A percentile compares a stretch with the other conserved stretches of the same genome.
These are phyloP conservation scores for Pygmarrhopalites habei DNA, from an alignment of 1,140 invertebrate genomes.

Conservation along the genomic window DNA sequence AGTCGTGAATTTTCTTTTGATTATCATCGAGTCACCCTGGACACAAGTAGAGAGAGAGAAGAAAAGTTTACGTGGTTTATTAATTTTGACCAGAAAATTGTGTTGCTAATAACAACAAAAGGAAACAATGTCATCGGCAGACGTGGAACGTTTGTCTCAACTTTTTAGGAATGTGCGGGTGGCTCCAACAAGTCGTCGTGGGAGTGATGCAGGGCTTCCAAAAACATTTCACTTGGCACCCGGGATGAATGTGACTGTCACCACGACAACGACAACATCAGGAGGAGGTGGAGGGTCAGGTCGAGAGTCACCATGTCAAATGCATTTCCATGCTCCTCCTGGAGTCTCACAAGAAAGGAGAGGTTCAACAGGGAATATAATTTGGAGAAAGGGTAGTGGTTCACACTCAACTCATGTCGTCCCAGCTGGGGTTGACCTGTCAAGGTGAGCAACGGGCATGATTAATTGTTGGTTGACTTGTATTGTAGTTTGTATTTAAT, in stretches of 20 bases:
- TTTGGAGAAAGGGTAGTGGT: conserved; percentile 30
- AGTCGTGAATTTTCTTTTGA: too few species aligned
- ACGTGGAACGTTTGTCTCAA: conserved; percentile 25
- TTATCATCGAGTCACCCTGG: too few species aligned
- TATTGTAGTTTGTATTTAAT: too few species aligned
- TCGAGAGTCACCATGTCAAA: conserved; percentile 22
- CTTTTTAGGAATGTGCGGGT: conserved; percentile 29
- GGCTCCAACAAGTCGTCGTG: conserved; percentile 22
- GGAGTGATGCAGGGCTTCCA: conserved; percentile 33
- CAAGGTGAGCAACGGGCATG: too few species aligned
- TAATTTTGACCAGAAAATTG: too few species aligned
- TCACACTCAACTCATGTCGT: too few species aligned
- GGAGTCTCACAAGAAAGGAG: conserved; percentile 22
- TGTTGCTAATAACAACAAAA: too few species aligned
- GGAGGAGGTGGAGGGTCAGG: too few species aligned
- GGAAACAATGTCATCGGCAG: too few species aligned
- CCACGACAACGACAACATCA: conserved; percentile 9
- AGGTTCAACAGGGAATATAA: conserved; percentile 37
- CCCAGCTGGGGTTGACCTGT: conserved; percentile 7
- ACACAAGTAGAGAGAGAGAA: too few species aligned
- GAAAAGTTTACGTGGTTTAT: too few species aligned
- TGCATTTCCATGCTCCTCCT: conserved; percentile 29
- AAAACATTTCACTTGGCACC: conserved; percentile 29
- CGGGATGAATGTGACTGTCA: conserved; percentile 13
- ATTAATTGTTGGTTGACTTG: too few species aligned